A percentile compares a stretch with the other conserved stretches of the same genome.
phyloP scores from a whole-genome alignment of 1,140 invertebrate species.

The Caenorhabditis brenneri region DNA sequence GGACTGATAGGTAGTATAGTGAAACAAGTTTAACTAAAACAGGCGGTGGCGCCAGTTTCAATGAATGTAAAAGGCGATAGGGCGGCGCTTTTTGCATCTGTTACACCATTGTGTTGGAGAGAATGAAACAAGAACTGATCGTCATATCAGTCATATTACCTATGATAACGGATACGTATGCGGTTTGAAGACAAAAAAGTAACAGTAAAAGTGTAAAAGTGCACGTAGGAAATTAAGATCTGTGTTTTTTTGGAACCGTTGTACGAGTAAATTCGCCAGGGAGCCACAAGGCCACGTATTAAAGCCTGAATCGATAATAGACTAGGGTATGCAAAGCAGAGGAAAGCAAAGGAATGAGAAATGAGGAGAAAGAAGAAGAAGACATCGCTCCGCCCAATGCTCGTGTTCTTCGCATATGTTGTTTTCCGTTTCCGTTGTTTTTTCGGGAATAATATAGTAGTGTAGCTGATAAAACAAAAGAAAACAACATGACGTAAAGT shows the following conservation, averaged over 20 bases:
- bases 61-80: background rate
- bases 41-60: conserved; percentile 30
- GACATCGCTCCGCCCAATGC: background rate
- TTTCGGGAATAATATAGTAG: conserved; percentile 10
- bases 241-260: too few species aligned
- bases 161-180: background rate
- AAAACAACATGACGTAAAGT: background rate
- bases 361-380: background rate
- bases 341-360: conserved; percentile 23
- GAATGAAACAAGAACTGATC: conserved; percentile 17
- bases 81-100: conserved; percentile 27
- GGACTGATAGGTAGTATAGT: too few species aligned
- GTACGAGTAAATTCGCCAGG: too few species aligned
- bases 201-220: background rate
- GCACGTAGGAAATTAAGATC: background rate
- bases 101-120: conserved; percentile 37
- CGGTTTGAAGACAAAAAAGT: background rate
- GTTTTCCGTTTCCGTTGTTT: conserved; percentile 7
- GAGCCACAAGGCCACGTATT: too few species aligned
- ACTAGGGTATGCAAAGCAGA: background rate
- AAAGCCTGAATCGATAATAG: conserved; percentile 17
- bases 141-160: conserved; percentile 41
- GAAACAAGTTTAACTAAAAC: background rate
- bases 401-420: background rate
- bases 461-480: background rate